Evolutionary conservation across 2,113 vertebrate genomes (phyloP).

Genomic region (Cichladusa arquata): DNA sequence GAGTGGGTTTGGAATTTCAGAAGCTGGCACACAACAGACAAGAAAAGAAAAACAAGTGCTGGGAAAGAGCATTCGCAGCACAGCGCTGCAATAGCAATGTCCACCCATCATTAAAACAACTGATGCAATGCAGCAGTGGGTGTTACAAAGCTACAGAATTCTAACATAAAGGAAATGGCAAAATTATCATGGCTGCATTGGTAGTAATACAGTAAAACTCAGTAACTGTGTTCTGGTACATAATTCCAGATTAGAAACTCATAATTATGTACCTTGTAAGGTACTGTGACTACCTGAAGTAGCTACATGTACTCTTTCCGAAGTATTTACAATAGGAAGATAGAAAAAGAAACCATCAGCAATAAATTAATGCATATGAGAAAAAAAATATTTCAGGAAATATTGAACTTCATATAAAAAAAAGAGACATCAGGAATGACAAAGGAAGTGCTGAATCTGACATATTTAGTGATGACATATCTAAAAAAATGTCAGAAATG

Average conservation of each 20-base stretch:
- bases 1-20: background rate
- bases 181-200: background rate
- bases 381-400: background rate
- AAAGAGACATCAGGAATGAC: background rate
- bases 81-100: background rate
- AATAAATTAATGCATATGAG: background rate
- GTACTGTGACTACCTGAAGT: background rate
- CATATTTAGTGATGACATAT: background rate
- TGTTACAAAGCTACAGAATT: background rate
- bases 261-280: background rate
- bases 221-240: background rate
- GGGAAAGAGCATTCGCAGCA: background rate
- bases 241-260: background rate
- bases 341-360: background rate
- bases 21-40: background rate
- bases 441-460: background rate
- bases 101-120: background rate
- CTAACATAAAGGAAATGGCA: background rate
- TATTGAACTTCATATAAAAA: background rate
- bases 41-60: background rate
- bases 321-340: background rate
- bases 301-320: background rate
- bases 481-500: background rate
- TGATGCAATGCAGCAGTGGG: background rate
- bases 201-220: background rate